Conservation (phyloP, 2,113 vertebrate genomes). For the Campylorhamphus procurvoides region DNA sequence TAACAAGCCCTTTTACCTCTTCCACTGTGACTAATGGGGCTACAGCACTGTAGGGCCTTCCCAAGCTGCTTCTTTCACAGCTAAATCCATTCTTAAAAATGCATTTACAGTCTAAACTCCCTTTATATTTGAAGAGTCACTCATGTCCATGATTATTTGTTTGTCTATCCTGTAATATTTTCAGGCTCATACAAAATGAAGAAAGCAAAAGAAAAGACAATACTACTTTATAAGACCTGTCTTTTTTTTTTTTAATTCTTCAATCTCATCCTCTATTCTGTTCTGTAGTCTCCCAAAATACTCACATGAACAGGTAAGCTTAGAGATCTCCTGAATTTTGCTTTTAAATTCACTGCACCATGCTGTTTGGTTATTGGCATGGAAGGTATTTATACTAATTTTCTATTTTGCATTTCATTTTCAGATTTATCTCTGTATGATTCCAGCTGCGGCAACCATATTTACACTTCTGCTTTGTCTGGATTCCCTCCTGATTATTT, state of each 20-base stretch:
- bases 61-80: conserved; percentile 63
- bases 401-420: conserved; percentile 33
- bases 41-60: conserved; percentile 68
- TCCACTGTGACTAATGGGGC: conserved; percentile 70
- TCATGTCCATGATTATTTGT: not conserved
- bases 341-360: not conserved
- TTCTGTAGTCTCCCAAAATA: not conserved
- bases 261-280: not conserved
- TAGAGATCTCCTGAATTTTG: not conserved
- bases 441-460: not conserved
- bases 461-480: not conserved
- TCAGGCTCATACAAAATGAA: not conserved
- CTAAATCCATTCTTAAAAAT: conserved; percentile 58
- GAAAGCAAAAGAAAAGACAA: not conserved
- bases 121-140: conserved; percentile 9
- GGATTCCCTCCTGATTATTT: conserved; percentile 49
- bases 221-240: not conserved
- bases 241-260: not conserved
- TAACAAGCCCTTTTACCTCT: conserved; percentile 71
- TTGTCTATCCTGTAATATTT: not conserved
- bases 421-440: not conserved
- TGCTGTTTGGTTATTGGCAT: not conserved
- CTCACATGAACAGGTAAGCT: not conserved
- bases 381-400: not conserved
- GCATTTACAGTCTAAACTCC: conserved; percentile 50